phyloP scores from a whole-genome alignment of 2,113 vertebrate genomes.

The Hippocampus guttulatus region DNA sequence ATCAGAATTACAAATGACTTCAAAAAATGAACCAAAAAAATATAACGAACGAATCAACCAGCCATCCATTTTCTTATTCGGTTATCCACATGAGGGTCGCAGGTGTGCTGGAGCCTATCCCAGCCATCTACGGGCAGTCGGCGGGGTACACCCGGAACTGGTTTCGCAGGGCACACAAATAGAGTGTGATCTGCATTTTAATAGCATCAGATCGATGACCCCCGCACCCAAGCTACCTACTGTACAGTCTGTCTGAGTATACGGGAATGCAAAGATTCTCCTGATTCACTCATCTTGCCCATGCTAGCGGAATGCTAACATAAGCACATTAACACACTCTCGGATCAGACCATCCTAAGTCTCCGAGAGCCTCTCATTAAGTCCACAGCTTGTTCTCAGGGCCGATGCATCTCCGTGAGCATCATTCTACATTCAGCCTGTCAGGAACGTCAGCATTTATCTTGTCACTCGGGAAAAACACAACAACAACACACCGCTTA shows the following conservation, averaged over 20 bases:
- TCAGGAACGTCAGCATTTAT: conserved; percentile 2
- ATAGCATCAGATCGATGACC: neutral
- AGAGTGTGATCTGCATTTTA: neutral
- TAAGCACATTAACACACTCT: neutral
- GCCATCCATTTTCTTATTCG: no score
- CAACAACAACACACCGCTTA: neutral
- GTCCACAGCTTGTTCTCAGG: neutral
- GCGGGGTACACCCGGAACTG: no score
- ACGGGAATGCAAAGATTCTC: neutral
- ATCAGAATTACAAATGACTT: neutral
- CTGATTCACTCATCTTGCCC: neutral
- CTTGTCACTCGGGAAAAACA: neutral
- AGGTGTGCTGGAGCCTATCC: no score
- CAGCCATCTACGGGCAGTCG: no score
- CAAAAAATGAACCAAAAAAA: no score
- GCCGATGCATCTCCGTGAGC: neutral
- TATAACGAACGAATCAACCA: neutral
- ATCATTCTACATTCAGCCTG: neutral
- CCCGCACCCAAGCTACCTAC: neutral
- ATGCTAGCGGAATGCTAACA: neutral
- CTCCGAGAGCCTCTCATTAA: neutral
- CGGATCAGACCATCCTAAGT: neutral
- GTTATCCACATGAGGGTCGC: no score
- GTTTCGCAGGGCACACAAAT: neutral
- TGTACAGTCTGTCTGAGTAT: neutral